Evolutionary conservation across 2,888 invertebrate species (phyloP).

Genomic region (Brachynemurus nebulosus): DNA sequence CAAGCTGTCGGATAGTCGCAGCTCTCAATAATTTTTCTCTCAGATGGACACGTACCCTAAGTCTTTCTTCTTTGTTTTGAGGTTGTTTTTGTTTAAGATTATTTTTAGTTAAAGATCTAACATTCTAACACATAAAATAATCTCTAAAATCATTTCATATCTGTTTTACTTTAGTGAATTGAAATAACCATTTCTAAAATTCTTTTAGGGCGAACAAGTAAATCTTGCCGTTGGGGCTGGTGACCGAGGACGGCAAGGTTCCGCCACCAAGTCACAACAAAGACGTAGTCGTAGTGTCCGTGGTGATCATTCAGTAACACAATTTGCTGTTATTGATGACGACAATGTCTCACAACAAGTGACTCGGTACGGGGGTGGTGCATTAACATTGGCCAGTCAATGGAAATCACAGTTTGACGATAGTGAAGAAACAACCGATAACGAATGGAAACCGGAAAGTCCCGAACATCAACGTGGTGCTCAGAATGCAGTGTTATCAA

Average conservation of each 20-base stretch:
- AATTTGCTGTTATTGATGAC: constrained; percentile 86
- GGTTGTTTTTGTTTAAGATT: too few species aligned
- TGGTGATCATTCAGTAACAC: constrained; percentile 73
- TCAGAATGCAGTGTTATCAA: constrained; percentile 10
- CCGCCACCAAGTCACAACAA: constrained; percentile 22
- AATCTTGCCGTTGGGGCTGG: not conserved
- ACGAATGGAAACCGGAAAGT: constrained; percentile 83
- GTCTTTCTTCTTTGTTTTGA: too few species aligned
- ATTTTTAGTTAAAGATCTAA: too few species aligned
- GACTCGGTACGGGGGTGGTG: constrained; percentile 81
- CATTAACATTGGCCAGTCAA: constrained; percentile 79
- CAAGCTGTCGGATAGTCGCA: too few species aligned
- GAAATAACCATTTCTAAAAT: not conserved
- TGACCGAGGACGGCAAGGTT: constrained; percentile 23
- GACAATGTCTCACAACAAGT: constrained; percentile 88
- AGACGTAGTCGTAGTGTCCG: constrained; percentile 34
- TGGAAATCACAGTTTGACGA: constrained; percentile 96
- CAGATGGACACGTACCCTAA: too few species aligned
- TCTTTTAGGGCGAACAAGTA: not conserved
- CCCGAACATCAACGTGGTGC: constrained; percentile 37
- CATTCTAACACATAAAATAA: too few species aligned
- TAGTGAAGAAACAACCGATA: constrained; percentile 87
- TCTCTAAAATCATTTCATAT: too few species aligned
- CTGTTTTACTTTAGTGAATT: too few species aligned
- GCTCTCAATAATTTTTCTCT: too few species aligned